phyloP scores from a whole-genome alignment of 2,113 vertebrate genomes.

The Ciconia boyciana region DNA sequence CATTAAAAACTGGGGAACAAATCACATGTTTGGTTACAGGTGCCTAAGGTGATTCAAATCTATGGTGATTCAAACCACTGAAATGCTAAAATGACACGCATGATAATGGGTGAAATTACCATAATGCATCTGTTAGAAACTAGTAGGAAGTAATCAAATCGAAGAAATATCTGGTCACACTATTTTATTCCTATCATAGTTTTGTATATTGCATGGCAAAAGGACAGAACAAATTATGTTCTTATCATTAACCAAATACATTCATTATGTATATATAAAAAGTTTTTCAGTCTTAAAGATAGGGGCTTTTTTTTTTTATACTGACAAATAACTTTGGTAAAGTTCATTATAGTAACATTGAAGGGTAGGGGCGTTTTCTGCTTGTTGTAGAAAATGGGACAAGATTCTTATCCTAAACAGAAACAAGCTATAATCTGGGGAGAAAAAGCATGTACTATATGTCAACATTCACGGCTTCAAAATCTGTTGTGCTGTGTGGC shows the following conservation, averaged over 20 bases:
- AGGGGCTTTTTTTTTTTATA: accelerated
- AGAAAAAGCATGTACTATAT: accelerated
- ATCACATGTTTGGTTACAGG: not conserved
- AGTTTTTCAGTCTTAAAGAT: not conserved
- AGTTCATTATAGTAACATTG: not conserved
- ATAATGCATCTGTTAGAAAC: not conserved
- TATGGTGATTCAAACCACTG: not conserved
- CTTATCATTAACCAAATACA: not conserved
- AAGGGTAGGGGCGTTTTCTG: not conserved
- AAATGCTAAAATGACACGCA: not conserved
- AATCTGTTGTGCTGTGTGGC: not conserved
- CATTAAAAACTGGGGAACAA: not conserved
- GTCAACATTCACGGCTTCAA: not conserved
- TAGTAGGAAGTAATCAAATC: not conserved
- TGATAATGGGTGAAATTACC: not conserved
- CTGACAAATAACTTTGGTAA: not conserved
- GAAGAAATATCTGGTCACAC: not conserved
- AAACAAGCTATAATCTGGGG: not conserved
- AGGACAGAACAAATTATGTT: not conserved
- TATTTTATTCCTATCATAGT: not conserved
- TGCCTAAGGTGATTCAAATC: not conserved
- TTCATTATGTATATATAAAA: not conserved
- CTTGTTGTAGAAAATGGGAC: not conserved
- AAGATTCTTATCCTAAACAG: not conserved
- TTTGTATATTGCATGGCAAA: not conserved